Evolutionary conservation across 2,888 invertebrate species (phyloP), one percentile per base, ranked within the genome.

Genomic region (Iselma pallidipennis): DNA sequence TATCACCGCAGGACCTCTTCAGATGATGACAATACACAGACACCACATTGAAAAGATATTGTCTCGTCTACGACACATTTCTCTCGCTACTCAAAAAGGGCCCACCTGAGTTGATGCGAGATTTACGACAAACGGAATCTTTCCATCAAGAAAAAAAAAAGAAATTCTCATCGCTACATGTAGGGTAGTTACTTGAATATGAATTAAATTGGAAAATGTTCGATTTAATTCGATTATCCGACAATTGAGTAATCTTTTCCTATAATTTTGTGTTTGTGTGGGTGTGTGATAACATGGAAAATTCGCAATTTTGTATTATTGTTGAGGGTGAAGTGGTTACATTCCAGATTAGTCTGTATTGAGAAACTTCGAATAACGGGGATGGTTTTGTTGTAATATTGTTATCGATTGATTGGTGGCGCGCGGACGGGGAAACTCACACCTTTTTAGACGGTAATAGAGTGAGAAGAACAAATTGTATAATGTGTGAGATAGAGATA

Each of bases 321-420:
- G n/a, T n/a, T n/a, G n/a, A n/a, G n/a, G n/a, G n/a, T n/a, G n/a
- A n/a, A n/a, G n/a, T n/a, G n/a, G n/a, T n/a, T 66, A 42, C 60
- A 21, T 31, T 50, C 55, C 42, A 61, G 45, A 57, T 57, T 59
- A 26, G 55, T 37, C 55, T 25, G 51, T 65, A 61, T 57, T 26
- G 52, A n/a, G 23, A 31, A 53, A 49, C 51, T 54, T 50, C n/a
- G 4, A 14, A 23, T 50, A 59, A 61, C 48, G 55, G 61, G 21
- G 58, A 14, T 37, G 16, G 37, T 19, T n/a, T 45, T 9, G 16
- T 45, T 21, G 45, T 60, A 49, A 63, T 60, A 61, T 57, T 53
- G 57, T 68, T 75, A 77, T 77, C 77, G 77, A 77, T 78, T 77
- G 76, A 74, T 75, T 71, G 70, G 67, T 61, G 60, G 61, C 57